Base-by-base conservation (phyloP, 2,888 invertebrate genomes). In the Embidobia sp. region DNA sequence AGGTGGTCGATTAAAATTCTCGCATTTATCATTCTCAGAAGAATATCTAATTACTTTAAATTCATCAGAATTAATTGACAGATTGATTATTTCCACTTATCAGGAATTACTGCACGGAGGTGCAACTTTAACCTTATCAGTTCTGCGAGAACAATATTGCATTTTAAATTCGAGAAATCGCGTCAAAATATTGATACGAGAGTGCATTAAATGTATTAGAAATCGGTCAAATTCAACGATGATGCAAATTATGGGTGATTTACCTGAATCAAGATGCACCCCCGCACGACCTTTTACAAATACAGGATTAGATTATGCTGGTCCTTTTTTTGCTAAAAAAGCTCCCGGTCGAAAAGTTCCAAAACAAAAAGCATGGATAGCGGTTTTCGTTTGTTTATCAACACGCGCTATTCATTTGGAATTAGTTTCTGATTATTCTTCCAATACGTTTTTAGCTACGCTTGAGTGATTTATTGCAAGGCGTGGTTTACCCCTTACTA, bases 321-420 rank as follows among this genome's bases (percentile, higher is more conserved):
- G 49, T 1, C 48, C 16, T 1, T 8, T 48, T 1, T 29, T 1
- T 7, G 48, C 29, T 0, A 8, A 16, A 13, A 10, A 29, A n/a
- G 16, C 48, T 4, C 2, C 13, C 2, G 48, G 48, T 1, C 6
- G 48, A 11, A 13, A 7, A 3, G 1, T 2, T 3, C 2, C 2
- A 3, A 3, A 2, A 4, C 33, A 35, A 13, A 37, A 37, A 7
- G 6, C 8, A 3, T 37, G 10, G 3, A 7, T 37, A 3, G 37
- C 8, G 1, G 1, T 37, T 1, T 44, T 44, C n/a, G 42, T 44
- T 3, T 44, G 42, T 11, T 10, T 19, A 4, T 6, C 6, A 2
- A 16, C 16, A 4, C n/a, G 22, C 1, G 42, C 42, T 11, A 22
- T 44, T n/a, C 42, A 44, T 18, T 44, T 44, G 11, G 42, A 44